Evolutionary conservation across 2,113 vertebrate species (phyloP), one percentile per base, ranked within the genome.

Genomic region (Camarhynchus parvulus): DNA sequence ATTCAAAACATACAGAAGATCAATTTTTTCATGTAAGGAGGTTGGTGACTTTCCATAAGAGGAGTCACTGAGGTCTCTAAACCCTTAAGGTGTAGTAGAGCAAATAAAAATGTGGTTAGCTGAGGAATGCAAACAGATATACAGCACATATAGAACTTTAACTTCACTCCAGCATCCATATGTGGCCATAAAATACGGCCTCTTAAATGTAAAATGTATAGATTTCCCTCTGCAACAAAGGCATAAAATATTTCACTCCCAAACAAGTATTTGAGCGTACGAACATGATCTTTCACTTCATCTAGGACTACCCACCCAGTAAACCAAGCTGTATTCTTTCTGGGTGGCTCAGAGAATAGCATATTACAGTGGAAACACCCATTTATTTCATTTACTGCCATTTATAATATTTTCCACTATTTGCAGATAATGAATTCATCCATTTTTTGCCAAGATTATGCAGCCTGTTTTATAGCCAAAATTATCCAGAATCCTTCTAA

Each of bases 401-500:
- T 97, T 98, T 98, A 98, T 98, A 98, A 98, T 98, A 98, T 98
- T 98, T 98, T 98, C 98, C 97, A 98, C 97, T 98, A 98, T 96
- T 98, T 97, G 97, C 95, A 98, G 97, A 98, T 98, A 98, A 98
- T 98, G 96, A 98, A 98, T 97, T 97, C 96, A 97, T 97, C 96
- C 84, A 96, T 94, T 97, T 97, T 96, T 95, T 92, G 92, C 90
- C 97, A 98, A 98, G 97, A 96, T 97, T 98, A 98, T 97, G 83
- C 96, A 97, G 96, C 93, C 94, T 94, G 96, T 93, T 96, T 97
- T 91, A 97, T 96, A 95, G 97, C 97, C 96, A 96, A 97, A 97
- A 97, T 97, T 96, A 97, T 96, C 96, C 97, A 97, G 92, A 98
- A 97, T 96, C 89, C 91, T 96, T 97, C 95, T 95, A 96, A 96